These are phyloP conservation scores for Drusus annulatus DNA, from an alignment of 1,140 invertebrate species.

Conservation along the genomic window DNA sequence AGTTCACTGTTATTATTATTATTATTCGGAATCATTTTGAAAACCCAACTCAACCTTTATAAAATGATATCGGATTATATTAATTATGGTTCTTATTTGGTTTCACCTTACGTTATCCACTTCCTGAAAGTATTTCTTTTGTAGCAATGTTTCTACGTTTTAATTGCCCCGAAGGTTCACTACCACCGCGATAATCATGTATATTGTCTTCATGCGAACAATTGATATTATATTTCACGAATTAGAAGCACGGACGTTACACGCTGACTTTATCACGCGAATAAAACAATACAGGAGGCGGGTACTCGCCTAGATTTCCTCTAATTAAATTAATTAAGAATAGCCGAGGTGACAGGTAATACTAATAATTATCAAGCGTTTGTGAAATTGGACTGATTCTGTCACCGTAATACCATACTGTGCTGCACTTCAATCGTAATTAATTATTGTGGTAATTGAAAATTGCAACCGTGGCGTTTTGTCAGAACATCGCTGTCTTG, in stretches of 20 bases:
- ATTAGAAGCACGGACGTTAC: background rate
- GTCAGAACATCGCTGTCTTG: background rate
- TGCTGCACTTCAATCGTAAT: background rate
- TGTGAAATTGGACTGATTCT: constrained; percentile 9
- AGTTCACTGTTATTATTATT: too few species aligned
- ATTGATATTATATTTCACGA: too few species aligned
- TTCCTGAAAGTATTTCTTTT: too few species aligned
- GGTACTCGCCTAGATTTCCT: constrained; percentile 2
- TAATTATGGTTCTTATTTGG: too few species aligned
- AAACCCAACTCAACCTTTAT: too few species aligned
- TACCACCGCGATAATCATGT: too few species aligned
- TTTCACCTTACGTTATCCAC: too few species aligned
- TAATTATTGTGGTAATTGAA: background rate
- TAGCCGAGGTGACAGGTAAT: background rate
- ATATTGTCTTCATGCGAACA: too few species aligned
- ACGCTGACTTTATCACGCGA: background rate
- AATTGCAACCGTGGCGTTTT: background rate
- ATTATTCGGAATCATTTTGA: too few species aligned
- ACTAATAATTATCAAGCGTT: constrained; percentile 8
- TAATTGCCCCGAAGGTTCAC: too few species aligned
- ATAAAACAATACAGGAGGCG: background rate
- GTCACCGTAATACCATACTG: background rate
- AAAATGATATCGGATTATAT: too few species aligned
- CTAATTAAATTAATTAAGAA: constrained; percentile 29
- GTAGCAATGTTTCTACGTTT: too few species aligned